Evolutionary conservation across 2,888 invertebrate species (phyloP).

Genomic region (Ochlodes sylvanus): DNA sequence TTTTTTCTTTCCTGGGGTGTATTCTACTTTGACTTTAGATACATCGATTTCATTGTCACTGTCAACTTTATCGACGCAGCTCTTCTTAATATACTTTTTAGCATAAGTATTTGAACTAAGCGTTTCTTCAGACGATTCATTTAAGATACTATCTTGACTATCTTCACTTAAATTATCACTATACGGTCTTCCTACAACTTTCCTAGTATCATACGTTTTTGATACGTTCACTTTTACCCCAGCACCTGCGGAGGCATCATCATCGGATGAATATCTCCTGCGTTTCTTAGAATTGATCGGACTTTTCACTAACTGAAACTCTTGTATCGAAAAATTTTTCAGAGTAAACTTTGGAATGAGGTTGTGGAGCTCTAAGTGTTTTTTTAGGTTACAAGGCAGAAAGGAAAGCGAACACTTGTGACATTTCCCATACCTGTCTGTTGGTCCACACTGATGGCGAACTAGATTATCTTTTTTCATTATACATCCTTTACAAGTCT

Average conservation of each 20-base stretch:
- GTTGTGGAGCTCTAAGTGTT: conserved; percentile 33
- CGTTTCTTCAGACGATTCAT: background rate
- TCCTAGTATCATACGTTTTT: background rate
- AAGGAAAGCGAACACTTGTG: conserved; percentile 37
- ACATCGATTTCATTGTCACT: background rate
- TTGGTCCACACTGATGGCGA: conserved; percentile 26
- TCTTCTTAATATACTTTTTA: conserved; percentile 4
- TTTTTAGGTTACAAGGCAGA: background rate
- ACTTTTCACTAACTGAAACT: background rate
- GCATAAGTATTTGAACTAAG: background rate
- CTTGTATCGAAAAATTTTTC: conserved; percentile 18
- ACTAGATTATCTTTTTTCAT: conserved; percentile 16
- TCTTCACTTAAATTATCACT: conserved; percentile 8
- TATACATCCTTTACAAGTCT: conserved; percentile 37
- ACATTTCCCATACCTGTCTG: conserved; percentile 19
- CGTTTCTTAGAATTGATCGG: background rate
- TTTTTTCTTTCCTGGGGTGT: background rate
- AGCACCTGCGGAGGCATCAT: background rate
- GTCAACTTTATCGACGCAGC: background rate
- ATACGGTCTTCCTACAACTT: conserved; percentile 6
- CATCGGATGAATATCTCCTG: conserved; percentile 5
- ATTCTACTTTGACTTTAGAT: background rate
- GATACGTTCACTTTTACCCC: background rate
- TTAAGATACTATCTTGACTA: background rate
- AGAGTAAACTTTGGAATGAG: conserved; percentile 34